Evolutionary conservation across 2,797 vertebrate genomes (phyloP), one percentile per base, ranked within the genome.

Genomic region (Rhinatrema bivittatum): DNA sequence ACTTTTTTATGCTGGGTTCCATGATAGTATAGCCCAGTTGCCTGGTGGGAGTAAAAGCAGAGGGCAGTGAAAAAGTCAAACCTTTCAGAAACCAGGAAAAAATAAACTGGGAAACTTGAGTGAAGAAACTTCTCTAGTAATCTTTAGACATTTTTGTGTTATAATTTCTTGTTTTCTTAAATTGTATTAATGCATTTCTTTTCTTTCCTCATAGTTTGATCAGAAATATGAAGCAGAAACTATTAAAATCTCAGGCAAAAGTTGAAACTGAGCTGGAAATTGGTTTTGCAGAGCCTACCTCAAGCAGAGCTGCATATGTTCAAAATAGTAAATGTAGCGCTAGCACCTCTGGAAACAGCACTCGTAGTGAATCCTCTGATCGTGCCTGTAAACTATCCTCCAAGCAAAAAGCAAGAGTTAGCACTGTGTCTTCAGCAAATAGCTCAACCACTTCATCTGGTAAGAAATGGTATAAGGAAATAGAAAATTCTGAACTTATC

Each of bases 191-290:
- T 50, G 11, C 8, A 55, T 37, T 32, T 39, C 4, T 22, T 11
- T 25, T n/a, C n/a, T n/a, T 34, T 56, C 36, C 38, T 33, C 16
- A 18, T 31, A 2, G 26, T 34, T 57, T 84, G 22, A 53, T 68
- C 73, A 92, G 72, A 90, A 88, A 68, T 84, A 50, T 22, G 48
- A 81, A 77, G 41, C 74, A 70, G 71, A 79, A 81, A 66, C 70
- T 78, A 30, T 39, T 78, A 3, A 90, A 88, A 78, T 78, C 87
- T 85, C 89, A 89, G 85, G 82, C 79, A 75, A 83, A 86, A 66
- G 49, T 53, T 17, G 78, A 84, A 60, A 55, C 70, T 21, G 76
- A 74, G 36, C 42, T 62, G 12, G 80, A 78, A 44, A 65, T 81
- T 57, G 78, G 82, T 48, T 68, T 69, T 34, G 23, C 60, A 62